A percentile compares a stretch with the other conserved stretches of the same genome.
Conservation (phyloP, 1,140 invertebrate genomes). For the Trinorchestia longiramus region DNA sequence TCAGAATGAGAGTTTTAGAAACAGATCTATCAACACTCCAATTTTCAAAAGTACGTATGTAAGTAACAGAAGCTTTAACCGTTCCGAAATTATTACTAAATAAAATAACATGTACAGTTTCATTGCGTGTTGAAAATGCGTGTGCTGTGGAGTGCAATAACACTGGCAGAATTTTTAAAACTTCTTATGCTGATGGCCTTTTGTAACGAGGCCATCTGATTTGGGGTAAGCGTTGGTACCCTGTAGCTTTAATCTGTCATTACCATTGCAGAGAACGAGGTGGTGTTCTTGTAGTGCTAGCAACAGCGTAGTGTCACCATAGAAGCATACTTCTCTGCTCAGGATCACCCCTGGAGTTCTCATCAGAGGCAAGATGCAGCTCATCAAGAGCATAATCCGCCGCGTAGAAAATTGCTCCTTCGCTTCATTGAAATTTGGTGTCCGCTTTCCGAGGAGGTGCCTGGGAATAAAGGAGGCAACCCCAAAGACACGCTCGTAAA, state of each 20-base stretch:
- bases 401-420: conserved; percentile 44
- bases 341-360: conserved; percentile 11
- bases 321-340: neutral
- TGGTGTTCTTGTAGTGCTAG: neutral
- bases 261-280: neutral
- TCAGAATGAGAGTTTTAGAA: too few species aligned
- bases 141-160: neutral
- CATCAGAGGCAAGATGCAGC: conserved; percentile 14
- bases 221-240: neutral
- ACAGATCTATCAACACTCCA: too few species aligned
- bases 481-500: neutral
- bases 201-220: neutral
- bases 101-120: neutral
- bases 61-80: neutral
- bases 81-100: neutral
- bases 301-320: neutral
- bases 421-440: conserved; percentile 35
- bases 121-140: neutral
- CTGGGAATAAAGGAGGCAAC: conserved; percentile 24
- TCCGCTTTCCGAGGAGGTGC: neutral
- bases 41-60: neutral
- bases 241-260: neutral
- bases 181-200: neutral
- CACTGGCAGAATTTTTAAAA: neutral
- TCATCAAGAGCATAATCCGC: conserved; percentile 26